Conservation (phyloP, 2,797 vertebrate genomes). For the Sphenopsis melanotis region DNA sequence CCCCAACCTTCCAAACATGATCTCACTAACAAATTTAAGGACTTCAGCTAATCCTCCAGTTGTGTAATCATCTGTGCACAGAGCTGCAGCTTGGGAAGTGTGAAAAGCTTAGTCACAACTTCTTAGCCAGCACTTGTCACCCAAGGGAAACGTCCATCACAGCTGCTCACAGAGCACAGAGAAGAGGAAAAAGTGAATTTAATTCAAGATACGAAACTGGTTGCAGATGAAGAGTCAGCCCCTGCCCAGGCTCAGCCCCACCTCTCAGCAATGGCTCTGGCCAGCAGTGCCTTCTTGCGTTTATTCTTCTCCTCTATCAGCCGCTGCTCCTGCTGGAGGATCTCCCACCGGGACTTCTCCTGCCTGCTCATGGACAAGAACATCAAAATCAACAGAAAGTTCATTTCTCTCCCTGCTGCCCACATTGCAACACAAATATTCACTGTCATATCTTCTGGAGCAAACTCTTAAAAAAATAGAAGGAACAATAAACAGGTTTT, state of each 20-base stretch:
- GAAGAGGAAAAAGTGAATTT: not conserved
- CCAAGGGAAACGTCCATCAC: not conserved
- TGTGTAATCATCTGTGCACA: not conserved
- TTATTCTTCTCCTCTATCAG: slow-evolving; percentile 94
- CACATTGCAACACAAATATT: not conserved
- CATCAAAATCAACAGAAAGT: slow-evolving; percentile 19
- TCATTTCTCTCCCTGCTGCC: not conserved
- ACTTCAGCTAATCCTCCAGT: not conserved
- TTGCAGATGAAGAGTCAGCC: not conserved
- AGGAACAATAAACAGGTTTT: slow-evolving; percentile 32
- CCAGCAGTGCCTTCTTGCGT: slow-evolving; percentile 89
- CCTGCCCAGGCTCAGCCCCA: slow-evolving; percentile 49
- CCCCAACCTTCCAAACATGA: not conserved
- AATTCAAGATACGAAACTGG: not conserved
- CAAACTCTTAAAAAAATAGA: not conserved
- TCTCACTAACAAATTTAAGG: not conserved
- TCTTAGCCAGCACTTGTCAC: not conserved
- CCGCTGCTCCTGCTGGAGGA: slow-evolving; percentile 88
- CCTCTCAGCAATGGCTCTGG: slow-evolving; percentile 95
- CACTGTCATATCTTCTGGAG: not conserved
- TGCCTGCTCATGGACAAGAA: slow-evolving; percentile 71
- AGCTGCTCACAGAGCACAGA: not conserved
- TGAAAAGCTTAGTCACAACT: slow-evolving; percentile 9
- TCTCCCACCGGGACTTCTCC: slow-evolving; percentile 87
- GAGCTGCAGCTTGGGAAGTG: not conserved